A percentile compares a stretch with the other conserved stretches of the same genome.
These are phyloP conservation scores for Chironomus striatipennis DNA, from an alignment of 1,140 invertebrate species.

Conservation along the genomic window DNA sequence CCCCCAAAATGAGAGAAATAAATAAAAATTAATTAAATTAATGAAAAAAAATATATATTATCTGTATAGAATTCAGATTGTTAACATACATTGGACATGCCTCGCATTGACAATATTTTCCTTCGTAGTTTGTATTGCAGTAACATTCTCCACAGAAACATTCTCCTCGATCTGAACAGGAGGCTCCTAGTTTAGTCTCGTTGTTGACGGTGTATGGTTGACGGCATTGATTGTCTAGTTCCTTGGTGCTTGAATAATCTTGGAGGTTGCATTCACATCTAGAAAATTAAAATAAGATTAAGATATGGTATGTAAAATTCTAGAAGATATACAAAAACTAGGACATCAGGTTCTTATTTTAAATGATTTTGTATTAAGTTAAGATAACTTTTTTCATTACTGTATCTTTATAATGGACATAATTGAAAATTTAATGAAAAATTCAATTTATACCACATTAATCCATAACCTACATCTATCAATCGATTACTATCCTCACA, in stretches of 20 bases:
- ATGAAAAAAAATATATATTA: not conserved
- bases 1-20: not conserved
- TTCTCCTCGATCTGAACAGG: constrained; percentile 41
- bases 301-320: too few species aligned
- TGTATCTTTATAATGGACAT: too few species aligned
- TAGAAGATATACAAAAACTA: too few species aligned
- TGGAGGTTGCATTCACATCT: constrained; percentile 43
- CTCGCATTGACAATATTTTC: constrained; percentile 45
- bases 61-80: constrained; percentile 6
- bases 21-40: constrained; percentile 21
- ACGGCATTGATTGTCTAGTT: constrained; percentile 39
- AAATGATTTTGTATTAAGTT: too few species aligned
- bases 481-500: not conserved
- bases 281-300: not conserved
- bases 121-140: constrained; percentile 43
- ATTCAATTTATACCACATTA: too few species aligned
- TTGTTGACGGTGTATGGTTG: constrained; percentile 31
- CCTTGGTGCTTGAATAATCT: constrained; percentile 41
- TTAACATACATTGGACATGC: constrained; percentile 33
- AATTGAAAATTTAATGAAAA: not conserved
- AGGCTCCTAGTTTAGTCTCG: constrained; percentile 31
- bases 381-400: too few species aligned
- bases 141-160: constrained; percentile 44
- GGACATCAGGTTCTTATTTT: too few species aligned
- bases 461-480: too few species aligned